Base-by-base conservation (phyloP, 2,113 vertebrate species). In the Cyanoderma ruficeps region DNA sequence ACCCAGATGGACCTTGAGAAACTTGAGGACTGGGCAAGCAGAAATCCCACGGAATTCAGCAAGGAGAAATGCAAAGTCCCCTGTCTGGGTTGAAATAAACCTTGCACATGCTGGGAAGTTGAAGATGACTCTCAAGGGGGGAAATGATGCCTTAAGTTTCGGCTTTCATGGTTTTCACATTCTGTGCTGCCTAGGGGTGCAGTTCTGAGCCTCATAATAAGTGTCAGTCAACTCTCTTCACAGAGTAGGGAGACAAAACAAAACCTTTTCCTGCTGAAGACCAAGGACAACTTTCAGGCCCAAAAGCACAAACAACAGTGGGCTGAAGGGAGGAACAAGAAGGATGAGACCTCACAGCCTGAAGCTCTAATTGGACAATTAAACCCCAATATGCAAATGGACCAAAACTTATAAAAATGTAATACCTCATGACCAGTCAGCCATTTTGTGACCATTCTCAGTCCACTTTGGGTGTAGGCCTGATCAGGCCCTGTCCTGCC, bases 71-170 rank as follows among this genome's bases (percentile, higher is more conserved):
- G 19, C 10, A 3, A 44, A 81, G 14, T 39, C 68, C 42, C 61
- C 28, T 1, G 0, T 31, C 25, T 59, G 14, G 3, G 23, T 3
- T 55, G 30, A 27, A 89, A 74, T 11, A 50, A 89, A 27, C 6
- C 10, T 27, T 28, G 7, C 39, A 63, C 0, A 0, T 31, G 23
- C 25, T 61, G 37, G 10, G 47, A 47, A 75, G 24, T 2, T 71
- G 72, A 63, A 67, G 65, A 52, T 16, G 41, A 24, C 31, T 16
- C 56, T n/a, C 4, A 23, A n/a, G 4, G 55, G 33, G 21, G 55
- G 33, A 57, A 57, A n/a, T 23, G 33, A 15, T 57, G 21, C 20
- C 13, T 23, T 57, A 15, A 57, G 33, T 57, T 57, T n/a, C 6
- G 22, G 19, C 31, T 56, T 56, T n/a, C 20, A 56, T 22, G 55